Conservation (phyloP, 2,113 vertebrate species). For the Melanerpes formicivorus region DNA sequence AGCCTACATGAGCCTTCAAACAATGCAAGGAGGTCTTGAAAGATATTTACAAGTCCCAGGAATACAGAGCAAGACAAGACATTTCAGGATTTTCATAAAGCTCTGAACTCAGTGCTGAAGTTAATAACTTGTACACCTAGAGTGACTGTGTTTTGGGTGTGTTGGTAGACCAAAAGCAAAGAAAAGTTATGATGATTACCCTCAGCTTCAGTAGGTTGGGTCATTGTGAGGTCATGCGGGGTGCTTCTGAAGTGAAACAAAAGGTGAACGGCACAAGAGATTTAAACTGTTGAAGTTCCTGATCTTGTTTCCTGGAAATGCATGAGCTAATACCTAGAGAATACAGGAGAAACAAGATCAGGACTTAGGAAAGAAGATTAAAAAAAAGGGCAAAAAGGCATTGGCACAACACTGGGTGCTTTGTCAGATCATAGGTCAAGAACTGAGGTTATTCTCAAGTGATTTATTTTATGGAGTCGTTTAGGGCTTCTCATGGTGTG, state of each 20-base stretch:
- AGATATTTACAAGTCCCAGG: neutral
- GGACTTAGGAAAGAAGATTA: neutral
- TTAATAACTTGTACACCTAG: too few relatives aligned
- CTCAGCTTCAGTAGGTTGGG: rapidly evolving
- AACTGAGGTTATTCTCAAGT: neutral
- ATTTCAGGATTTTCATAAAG: too few relatives aligned
- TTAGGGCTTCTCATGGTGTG: neutral
- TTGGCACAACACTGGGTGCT: neutral
- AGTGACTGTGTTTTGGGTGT: neutral
- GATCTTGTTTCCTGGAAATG: neutral
- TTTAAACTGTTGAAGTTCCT: neutral
- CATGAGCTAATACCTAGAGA: neutral
- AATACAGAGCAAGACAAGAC: neutral
- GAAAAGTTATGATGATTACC: neutral
- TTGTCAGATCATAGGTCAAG: neutral
- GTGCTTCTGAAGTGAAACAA: neutral
- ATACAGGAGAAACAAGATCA: neutral
- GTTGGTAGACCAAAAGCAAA: neutral
- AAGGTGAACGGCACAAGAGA: neutral
- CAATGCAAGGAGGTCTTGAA: neutral
- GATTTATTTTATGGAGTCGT: neutral
- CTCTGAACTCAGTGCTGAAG: too few relatives aligned
- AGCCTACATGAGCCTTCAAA: neutral
- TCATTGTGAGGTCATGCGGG: neutral
- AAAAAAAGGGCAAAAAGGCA: neutral